phyloP scores from a whole-genome alignment of 2,888 invertebrate species.

The Folsomia candida region DNA sequence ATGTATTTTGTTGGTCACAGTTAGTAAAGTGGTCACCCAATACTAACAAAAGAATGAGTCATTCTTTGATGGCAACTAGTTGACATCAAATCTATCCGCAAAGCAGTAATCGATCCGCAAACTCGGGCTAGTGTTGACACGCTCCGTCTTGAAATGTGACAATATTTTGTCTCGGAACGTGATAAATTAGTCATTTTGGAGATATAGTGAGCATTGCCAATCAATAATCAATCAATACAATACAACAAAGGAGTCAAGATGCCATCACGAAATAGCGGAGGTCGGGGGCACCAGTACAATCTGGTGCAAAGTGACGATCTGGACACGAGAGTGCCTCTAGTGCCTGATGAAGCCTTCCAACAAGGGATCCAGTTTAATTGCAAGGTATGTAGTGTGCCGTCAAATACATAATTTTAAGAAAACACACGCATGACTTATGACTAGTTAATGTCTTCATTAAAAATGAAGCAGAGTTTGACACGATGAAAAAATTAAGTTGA shows the following conservation, averaged over 20 bases:
- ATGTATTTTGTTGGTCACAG: too few species aligned
- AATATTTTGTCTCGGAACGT: neutral
- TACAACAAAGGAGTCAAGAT: too few species aligned
- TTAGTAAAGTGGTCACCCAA: neutral
- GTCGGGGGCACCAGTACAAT: constrained; percentile 67
- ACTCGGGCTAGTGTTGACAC: neutral
- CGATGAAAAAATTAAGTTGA: neutral
- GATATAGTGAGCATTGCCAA: too few species aligned
- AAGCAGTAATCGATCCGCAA: neutral
- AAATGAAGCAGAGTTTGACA: neutral
- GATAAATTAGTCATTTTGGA: too few species aligned
- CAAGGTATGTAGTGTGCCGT: constrained; percentile 68
- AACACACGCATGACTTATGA: too few species aligned
- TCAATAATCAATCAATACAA: too few species aligned
- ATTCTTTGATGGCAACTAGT: neutral
- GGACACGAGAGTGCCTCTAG: constrained; percentile 66
- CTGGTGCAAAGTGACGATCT: constrained; percentile 94
- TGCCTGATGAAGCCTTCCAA: constrained; percentile 94
- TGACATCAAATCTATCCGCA: neutral
- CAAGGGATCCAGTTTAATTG: constrained; percentile 96
- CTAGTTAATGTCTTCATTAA: too few species aligned
- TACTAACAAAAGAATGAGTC: neutral
- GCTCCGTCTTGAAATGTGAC: neutral
- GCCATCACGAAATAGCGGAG: constrained; percentile 66
- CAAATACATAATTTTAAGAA: too few species aligned